A percentile compares a stretch with the other conserved stretches of the same genome.
Conservation (phyloP, 2,888 invertebrate species). For the Empis stercorea region DNA sequence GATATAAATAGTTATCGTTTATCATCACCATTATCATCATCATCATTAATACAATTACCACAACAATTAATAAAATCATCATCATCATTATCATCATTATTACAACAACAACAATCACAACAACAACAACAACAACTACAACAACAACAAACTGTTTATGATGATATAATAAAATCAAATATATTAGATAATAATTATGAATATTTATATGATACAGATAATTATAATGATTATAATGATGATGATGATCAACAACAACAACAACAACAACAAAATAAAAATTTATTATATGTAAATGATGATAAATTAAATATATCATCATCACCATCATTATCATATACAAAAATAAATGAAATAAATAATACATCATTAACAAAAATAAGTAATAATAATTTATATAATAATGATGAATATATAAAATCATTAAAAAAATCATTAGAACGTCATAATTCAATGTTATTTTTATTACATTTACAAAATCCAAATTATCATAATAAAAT, state of each 20-base stretch:
- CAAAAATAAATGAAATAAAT: not conserved
- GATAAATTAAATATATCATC: not conserved
- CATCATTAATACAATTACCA: not conserved
- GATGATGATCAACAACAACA: not conserved
- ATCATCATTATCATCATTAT: not conserved
- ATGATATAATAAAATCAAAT: conserved; percentile 1
- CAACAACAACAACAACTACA: too few relatives aligned
- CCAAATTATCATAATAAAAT: conserved; percentile 26
- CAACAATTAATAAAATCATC: not conserved
- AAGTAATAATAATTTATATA: conserved; percentile 20
- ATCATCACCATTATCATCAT: not conserved
- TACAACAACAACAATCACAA: too few relatives aligned
- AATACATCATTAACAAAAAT: not conserved
- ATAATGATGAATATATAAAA: conserved; percentile 33
- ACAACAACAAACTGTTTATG: too few relatives aligned
- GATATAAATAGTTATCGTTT: conserved; percentile 6
- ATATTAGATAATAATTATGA: conserved; percentile 9
- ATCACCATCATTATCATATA: too few relatives aligned
- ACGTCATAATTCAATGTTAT: conserved; percentile 34
- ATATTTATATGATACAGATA: not conserved
- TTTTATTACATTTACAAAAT: conserved; percentile 32
- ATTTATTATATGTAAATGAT: too few relatives aligned
- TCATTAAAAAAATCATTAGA: conserved; percentile 31
- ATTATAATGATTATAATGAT: not conserved
- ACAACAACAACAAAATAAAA: too few relatives aligned